Base-by-base conservation (phyloP, 2,888 invertebrate species). In the Pharmacophagus antenor region DNA sequence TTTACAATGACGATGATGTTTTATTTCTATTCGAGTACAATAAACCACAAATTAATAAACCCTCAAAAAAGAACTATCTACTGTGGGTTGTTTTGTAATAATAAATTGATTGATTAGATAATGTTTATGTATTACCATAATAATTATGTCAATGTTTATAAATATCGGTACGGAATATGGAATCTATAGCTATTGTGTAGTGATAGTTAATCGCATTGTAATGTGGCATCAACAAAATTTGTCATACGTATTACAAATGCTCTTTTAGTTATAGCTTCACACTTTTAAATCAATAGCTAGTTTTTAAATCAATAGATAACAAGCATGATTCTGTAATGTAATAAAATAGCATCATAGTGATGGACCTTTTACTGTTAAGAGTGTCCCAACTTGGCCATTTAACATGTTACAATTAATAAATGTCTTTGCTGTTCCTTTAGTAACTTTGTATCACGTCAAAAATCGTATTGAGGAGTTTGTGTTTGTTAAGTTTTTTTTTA, bases 131-230 rank as follows among this genome's bases (percentile, higher is more conserved):
- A 15, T 15, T 31, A 27, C n/a, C 46, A 17, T 31, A 55, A 55
- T 46, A 21, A 37, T 55, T 37, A 15, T 47, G 31, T 20, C 31
- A 22, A 3, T 55, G 37, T 47, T 55, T 55, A 55, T 47, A 21
- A 55, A 47, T 31, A 47, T 4, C 17, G 15, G 18, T 50, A 31
- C 10, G 10, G 42, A 37, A 47, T 37, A 20, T 55, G 22, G 44
- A 27, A 46, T 47, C 37, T 55, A 47, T 22, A n/a, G 4, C 47
- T 10, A 47, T 55, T 55, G 55, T 55, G 37, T 47, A 47, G 47
- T 31, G 21, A 18, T 47, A 25, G 53, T 27, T 54, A 31, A 37
- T 31, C 31, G 25, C 42, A 47, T n/a, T 54, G 37, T 51, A 37
- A 20, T 31, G 25, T 18, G 23, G 20, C 27, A 25, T 54, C 27